phyloP scores from a whole-genome alignment of 2,888 invertebrate species.

The Hirtodrosophila histrioides region DNA sequence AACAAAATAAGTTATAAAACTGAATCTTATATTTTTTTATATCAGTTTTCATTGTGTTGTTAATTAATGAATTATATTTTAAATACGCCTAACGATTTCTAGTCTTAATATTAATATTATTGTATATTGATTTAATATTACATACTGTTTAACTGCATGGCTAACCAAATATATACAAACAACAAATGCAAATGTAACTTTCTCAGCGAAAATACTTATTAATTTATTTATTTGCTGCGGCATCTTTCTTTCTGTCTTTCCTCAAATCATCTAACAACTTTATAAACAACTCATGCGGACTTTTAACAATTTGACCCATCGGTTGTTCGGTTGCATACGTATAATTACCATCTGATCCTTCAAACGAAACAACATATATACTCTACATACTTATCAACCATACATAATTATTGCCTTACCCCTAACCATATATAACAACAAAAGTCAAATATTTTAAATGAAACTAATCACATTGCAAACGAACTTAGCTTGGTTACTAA shows the following conservation, averaged over 20 bases:
- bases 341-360: constrained; percentile 22
- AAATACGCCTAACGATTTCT: constrained; percentile 44
- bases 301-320: constrained; percentile 52
- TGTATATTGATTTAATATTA: constrained; percentile 50
- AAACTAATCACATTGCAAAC: constrained; percentile 83
- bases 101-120: constrained; percentile 40
- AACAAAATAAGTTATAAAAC: constrained; percentile 19
- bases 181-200: constrained; percentile 47
- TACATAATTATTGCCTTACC: constrained; percentile 17
- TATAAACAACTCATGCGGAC: constrained; percentile 63
- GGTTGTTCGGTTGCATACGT: constrained; percentile 47
- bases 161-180: constrained; percentile 61
- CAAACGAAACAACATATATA: constrained; percentile 25
- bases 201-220: constrained; percentile 55
- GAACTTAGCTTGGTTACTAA: constrained; percentile 84
- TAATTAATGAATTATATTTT: constrained; percentile 41
- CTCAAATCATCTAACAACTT: constrained; percentile 52
- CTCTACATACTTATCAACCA: constrained; percentile 12
- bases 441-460: constrained; percentile 80
- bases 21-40: constrained; percentile 40
- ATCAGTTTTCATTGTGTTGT: constrained; percentile 34
- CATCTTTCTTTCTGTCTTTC: constrained; percentile 68
- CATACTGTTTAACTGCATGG: constrained; percentile 64
- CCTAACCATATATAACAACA: constrained; percentile 8
- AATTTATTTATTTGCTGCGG: constrained; percentile 70